Conservation (phyloP, 2,888 invertebrate genomes). For the Tipula vernalis region DNA sequence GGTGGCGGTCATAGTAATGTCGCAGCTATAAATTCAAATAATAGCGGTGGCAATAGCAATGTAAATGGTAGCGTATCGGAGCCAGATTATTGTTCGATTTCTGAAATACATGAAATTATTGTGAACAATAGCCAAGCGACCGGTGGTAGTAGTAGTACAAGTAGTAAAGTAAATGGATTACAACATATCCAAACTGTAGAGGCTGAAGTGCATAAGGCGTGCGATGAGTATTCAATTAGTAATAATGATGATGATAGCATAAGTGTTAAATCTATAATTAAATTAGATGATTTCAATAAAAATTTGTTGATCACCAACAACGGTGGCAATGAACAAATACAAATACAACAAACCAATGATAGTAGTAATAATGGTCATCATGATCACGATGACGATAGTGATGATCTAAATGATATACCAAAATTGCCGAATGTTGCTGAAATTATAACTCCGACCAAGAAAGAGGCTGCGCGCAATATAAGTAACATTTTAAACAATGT, state of each 20-base stretch:
- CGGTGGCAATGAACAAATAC: background rate
- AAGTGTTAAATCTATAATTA: background rate
- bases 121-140: background rate
- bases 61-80: slow-evolving; percentile 37
- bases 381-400: slow-evolving; percentile 16
- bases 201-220: slow-evolving; percentile 34
- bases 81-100: slow-evolving; percentile 66
- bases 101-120: slow-evolving; percentile 41
- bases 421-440: slow-evolving; percentile 63
- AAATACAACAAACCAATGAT: background rate
- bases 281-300: slow-evolving; percentile 12
- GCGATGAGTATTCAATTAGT: slow-evolving; percentile 19
- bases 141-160: background rate
- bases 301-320: background rate
- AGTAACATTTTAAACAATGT: background rate
- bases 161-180: background rate
- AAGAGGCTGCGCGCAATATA: slow-evolving; percentile 21
- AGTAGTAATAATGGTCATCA: slow-evolving; percentile 12
- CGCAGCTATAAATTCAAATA: background rate
- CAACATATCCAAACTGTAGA: slow-evolving; percentile 40
- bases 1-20: background rate
- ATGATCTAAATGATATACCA: slow-evolving; percentile 47
- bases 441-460: slow-evolving; percentile 56
- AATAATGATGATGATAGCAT: slow-evolving; percentile 4
- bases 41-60: background rate